Base-by-base conservation (phyloP, 2,888 invertebrate species). In the Neoitamus cyanurus region DNA sequence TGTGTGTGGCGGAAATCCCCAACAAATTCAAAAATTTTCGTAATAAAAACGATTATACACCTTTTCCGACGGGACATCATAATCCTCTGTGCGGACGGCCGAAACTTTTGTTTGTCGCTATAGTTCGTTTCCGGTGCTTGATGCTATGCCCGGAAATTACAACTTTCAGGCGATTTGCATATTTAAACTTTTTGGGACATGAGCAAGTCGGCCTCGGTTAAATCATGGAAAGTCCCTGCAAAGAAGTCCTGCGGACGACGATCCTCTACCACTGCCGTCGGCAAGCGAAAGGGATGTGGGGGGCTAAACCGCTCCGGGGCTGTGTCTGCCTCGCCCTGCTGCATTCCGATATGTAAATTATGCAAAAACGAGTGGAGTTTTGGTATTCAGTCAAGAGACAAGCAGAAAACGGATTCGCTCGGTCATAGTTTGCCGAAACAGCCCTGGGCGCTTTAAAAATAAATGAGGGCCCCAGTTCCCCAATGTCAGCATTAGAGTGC, bases 291-390 rank as follows among this genome's bases (percentile, higher is more conserved):
- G 15, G 31, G 72, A 31, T 15, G 30, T 58, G 58, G 58, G 58
- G 58, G 25, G 25, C 15, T 42, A 58, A 58, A 58, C 58, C 58
- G 58, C 58, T 58, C 58, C 25, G 9, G 58, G 58, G 20, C 20
- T 9, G 58, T 58, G 15, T 7, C 37, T 28, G 13, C n/a, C 25
- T 42, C 28, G 70, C 1, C 36, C 37, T 28, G 31, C 46, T 77
- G 77, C 77, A 77, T 77, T 46, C 20, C 42, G 77, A 77, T 77
- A 77, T 77, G 42, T 77, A 77, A 77, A 77, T 77, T 77, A 77
- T 77, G 77, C 77, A 77, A 20, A 77, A 46, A 77, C 46, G 77
- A 77, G 42, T 77, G 3, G 42, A 77, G 46, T 25, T 77, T 42
- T 77, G 77, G 36, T 42, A 46, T 30, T 77, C 42, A 42, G 77